Conservation (phyloP, 2,113 vertebrate genomes). For the Myanophis thanlyinensis region DNA sequence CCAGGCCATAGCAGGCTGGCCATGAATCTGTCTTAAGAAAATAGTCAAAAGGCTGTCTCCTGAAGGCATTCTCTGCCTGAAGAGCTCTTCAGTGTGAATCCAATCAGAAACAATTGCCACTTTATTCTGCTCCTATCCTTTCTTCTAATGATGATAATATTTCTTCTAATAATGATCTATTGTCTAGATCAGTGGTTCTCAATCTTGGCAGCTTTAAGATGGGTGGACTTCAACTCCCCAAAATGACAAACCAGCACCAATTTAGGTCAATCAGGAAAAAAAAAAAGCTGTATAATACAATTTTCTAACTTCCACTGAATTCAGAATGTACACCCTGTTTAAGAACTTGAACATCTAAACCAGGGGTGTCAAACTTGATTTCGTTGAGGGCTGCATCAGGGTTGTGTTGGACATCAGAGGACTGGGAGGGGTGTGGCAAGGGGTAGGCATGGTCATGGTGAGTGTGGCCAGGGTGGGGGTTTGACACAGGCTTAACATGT, state of each 20-base stretch:
- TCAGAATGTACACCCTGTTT: not conserved
- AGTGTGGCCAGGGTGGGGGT: too few relatives aligned
- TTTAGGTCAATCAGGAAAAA: not conserved
- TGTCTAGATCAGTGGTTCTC: not conserved
- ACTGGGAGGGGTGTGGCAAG: too few relatives aligned
- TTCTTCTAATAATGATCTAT: not conserved
- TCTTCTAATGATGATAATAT: not conserved
- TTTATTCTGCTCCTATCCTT: not conserved
- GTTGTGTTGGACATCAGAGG: too few relatives aligned
- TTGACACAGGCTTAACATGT: too few relatives aligned
- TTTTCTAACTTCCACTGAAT: not conserved
- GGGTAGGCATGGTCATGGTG: too few relatives aligned
- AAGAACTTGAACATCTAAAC: not conserved
- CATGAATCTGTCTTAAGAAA: not conserved
- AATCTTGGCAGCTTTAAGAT: not conserved
- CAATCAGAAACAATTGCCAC: not conserved
- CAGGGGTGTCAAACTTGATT: too few relatives aligned
- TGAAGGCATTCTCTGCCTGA: not conserved
- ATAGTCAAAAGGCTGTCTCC: not conserved
- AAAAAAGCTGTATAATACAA: not conserved
- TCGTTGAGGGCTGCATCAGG: too few relatives aligned
- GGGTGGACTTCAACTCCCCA: not conserved
- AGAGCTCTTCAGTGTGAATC: not conserved
- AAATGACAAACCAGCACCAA: not conserved
- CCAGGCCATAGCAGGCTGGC: not conserved